Percentiles rank a stretch among this genome's conserved stretches.
These are phyloP conservation scores for Tetranychus piercei DNA, from an alignment of 2,888 invertebrate genomes.

Conservation along the genomic window DNA sequence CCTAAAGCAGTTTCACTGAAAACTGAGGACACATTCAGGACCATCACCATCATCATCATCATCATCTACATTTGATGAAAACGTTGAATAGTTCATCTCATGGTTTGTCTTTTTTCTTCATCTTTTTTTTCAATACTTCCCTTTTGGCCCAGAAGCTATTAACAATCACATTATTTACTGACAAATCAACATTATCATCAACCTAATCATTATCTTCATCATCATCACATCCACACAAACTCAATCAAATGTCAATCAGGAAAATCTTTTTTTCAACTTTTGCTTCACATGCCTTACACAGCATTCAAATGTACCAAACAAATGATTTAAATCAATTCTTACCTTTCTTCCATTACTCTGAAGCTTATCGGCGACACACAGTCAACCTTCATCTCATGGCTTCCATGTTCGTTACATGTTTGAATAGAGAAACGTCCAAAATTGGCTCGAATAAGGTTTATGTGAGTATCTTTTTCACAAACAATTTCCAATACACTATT, in stretches of 20 bases:
- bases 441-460: slow-evolving; percentile 70
- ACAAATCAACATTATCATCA: too few species aligned
- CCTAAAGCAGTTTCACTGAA: not conserved
- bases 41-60: slow-evolving; percentile 2
- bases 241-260: too few species aligned
- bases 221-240: too few species aligned
- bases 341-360: slow-evolving; percentile 71
- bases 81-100: not conserved
- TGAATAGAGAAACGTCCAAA: slow-evolving; percentile 80
- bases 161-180: too few species aligned
- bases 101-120: not conserved
- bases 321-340: slow-evolving; percentile 20
- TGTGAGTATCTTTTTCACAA: slow-evolving; percentile 10
- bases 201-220: too few species aligned
- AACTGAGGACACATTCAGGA: not conserved
- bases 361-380: slow-evolving; percentile 78
- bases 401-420: slow-evolving; percentile 85
- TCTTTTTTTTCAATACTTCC: not conserved
- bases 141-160: not conserved
- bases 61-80: not conserved
- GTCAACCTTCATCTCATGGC: slow-evolving; percentile 90
- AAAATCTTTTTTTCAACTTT: too few species aligned
- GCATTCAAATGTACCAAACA: too few species aligned
- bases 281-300: too few species aligned
- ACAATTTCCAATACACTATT: not conserved